Evolutionary conservation across 2,888 invertebrate species (phyloP).

Genomic region (Chouioia cunea): DNA sequence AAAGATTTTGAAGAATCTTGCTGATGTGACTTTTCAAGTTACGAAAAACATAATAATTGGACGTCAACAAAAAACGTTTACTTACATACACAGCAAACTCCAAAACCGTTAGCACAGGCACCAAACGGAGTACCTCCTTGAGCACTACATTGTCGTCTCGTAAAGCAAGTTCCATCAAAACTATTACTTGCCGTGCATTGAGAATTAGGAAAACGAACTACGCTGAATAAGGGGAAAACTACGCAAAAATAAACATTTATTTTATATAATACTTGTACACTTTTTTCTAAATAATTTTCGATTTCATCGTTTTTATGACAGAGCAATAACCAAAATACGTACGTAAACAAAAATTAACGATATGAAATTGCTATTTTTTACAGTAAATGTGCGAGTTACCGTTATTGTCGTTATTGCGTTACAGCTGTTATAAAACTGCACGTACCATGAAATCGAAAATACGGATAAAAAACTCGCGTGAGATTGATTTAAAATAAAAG

Average conservation of each 20-base stretch:
- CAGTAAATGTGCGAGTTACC: too few relatives aligned
- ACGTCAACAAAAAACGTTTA: conserved; percentile 46
- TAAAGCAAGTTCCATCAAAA: conserved; percentile 82
- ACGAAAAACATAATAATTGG: conserved; percentile 14
- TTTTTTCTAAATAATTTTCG: background rate
- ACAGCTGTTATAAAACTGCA: too few relatives aligned
- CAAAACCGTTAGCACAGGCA: conserved; percentile 80
- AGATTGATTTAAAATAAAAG: background rate
- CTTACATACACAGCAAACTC: conserved; percentile 88
- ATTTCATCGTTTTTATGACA: too few relatives aligned
- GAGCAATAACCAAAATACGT: too few relatives aligned
- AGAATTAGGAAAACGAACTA: conserved; percentile 83
- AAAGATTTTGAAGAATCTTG: too few relatives aligned
- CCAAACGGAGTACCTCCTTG: conserved; percentile 81
- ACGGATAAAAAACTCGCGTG: too few relatives aligned
- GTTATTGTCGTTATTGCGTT: too few relatives aligned
- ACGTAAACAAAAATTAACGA: too few relatives aligned
- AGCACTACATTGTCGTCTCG: conserved; percentile 80
- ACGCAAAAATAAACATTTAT: conserved; percentile 49
- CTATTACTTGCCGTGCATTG: conserved; percentile 77
- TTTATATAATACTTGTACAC: background rate
- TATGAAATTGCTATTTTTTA: too few relatives aligned
- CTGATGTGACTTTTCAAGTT: background rate
- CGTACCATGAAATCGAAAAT: too few relatives aligned
- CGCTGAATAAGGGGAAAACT: conserved; percentile 80